phyloP scores from a whole-genome alignment of 2,113 vertebrate species.

The Mesocricetus auratus region DNA sequence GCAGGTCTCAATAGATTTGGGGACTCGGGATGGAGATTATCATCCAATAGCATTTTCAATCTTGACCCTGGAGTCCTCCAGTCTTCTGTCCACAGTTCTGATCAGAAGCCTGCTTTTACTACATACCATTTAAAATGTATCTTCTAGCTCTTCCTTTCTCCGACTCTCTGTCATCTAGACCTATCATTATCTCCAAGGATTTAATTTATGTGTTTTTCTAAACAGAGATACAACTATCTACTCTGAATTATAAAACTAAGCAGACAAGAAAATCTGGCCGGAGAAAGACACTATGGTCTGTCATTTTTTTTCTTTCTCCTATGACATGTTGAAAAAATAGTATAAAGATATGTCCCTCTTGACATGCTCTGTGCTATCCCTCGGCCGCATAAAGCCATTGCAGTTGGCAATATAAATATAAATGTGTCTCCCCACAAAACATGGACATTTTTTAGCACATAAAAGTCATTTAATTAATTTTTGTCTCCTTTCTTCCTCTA shows the following conservation, averaged over 20 bases:
- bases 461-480: slow-evolving; percentile 6
- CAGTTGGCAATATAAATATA: slow-evolving; percentile 17
- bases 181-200: not conserved
- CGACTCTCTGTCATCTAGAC: not conserved
- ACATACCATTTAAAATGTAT: not conserved
- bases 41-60: not conserved
- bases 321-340: not conserved
- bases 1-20: not conserved
- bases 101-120: not conserved
- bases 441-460: slow-evolving; percentile 4
- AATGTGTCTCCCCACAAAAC: not conserved
- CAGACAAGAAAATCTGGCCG: not conserved
- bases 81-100: not conserved
- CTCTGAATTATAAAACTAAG: not conserved
- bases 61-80: not conserved
- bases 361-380: not conserved
- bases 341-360: not conserved
- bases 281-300: not conserved
- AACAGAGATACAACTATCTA: not conserved
- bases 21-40: not conserved
- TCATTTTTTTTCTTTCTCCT: slow-evolving; percentile 15
- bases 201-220: slow-evolving; percentile 9
- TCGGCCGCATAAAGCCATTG: not conserved
- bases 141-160: not conserved
- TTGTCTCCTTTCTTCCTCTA: not conserved